Base-by-base conservation (phyloP, 2,888 invertebrate genomes). In the Priocnemis perturbator region DNA sequence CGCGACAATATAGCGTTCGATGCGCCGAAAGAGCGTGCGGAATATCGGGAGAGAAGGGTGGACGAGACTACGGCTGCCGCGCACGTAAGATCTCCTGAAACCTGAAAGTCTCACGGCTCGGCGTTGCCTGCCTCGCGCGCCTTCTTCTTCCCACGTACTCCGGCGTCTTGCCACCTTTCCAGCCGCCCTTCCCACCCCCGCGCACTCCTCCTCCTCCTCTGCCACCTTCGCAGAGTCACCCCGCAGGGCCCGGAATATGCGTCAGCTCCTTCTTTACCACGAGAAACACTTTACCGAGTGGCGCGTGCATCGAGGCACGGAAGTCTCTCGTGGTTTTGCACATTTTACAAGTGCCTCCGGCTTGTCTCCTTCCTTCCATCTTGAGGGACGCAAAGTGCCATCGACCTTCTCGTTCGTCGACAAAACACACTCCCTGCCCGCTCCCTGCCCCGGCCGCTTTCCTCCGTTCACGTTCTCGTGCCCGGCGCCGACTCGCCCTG, bases 11-110 rank as follows among this genome's bases (percentile, higher is more conserved):
- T 37, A 37, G 37, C 26, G 26, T 37, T 20, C 50, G 20, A 17
- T 20, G 50, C 50, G 50, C 20, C 50, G 50, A 50, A 20, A 50
- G 50, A 50, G 17, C 1, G 17, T 1, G 50, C 7, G 17, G 15
- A 15, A 50, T 5, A 50, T 7, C 7, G 37, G 14, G 37, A 3
- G 37, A 37, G 37, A 37, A 9, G 14, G 7, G 1, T 7, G n/a
- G n/a, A n/a, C 7, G 37, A 37, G 37, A 37, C 37, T 3, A 11
- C 1, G 7, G 37, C 14, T 9, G 11, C 37, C 59, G 21, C 69
- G 57, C 50, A 67, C 59, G 60, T 60, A 60, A 71, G 58, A 71
- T 62, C 50, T 60, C 37, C 19, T n/a, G n/a, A n/a, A n/a, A n/a
- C n/a, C n/a, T 60, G 19, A 63, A 48, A 59, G 69, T 59, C 66